These are phyloP conservation scores for Scomber japonicus DNA, from an alignment of 2,113 vertebrate species.

Conservation along the genomic window DNA sequence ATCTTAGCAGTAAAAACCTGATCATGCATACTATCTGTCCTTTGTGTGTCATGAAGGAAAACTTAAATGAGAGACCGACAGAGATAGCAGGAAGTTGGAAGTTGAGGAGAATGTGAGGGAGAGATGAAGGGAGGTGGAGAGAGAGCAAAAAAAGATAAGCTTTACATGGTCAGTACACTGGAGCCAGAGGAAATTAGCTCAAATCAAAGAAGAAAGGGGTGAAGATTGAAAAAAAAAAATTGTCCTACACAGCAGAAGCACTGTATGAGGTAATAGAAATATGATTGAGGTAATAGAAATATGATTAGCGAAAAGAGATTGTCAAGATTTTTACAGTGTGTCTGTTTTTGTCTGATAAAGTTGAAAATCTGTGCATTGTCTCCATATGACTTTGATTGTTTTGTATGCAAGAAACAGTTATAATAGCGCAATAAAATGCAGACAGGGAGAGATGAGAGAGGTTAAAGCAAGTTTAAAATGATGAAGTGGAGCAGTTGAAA, in stretches of 20 bases:
- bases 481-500: not conserved
- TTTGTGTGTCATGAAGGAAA: conserved; percentile 32
- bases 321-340: not conserved
- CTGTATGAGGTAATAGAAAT: conserved; percentile 35
- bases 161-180: conserved; percentile 42
- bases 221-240: conserved; percentile 43
- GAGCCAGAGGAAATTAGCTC: conserved; percentile 34
- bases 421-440: conserved; percentile 4
- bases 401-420: not conserved
- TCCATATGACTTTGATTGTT: conserved; percentile 17
- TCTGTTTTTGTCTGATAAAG: conserved; percentile 26
- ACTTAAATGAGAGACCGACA: conserved; percentile 22
- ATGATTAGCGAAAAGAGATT: conserved; percentile 30
- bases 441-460: not conserved
- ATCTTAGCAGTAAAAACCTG: conserved; percentile 41
- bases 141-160: conserved; percentile 26
- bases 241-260: conserved; percentile 5
- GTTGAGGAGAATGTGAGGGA: not conserved
- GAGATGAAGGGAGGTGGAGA: conserved; percentile 12
- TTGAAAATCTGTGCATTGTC: conserved; percentile 12
- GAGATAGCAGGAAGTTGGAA: not conserved
- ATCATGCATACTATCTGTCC: conserved; percentile 37
- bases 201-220: conserved; percentile 33
- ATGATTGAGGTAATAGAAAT: conserved; percentile 48
- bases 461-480: not conserved